These are phyloP conservation scores for Psettodes erumei DNA, from an alignment of 2,113 vertebrate species.

Conservation along the genomic window DNA sequence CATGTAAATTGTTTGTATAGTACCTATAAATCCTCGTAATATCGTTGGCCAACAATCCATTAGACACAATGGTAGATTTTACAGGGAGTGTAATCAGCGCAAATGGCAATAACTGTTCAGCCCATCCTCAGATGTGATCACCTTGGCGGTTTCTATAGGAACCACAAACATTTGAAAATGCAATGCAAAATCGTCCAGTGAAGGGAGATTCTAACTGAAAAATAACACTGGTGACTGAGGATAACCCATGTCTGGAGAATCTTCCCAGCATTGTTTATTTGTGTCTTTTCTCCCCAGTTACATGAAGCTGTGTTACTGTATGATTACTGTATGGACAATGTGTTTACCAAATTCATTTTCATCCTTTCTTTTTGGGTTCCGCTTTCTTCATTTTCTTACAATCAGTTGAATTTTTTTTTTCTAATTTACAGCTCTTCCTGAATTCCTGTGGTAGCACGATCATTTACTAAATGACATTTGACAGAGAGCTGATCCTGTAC, in stretches of 20 bases:
- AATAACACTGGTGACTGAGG: neutral
- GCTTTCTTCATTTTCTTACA: neutral
- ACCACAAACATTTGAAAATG: too few relatives aligned
- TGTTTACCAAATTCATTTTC: constrained; percentile 51
- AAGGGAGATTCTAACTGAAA: neutral
- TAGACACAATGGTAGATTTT: neutral
- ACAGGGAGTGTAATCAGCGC: neutral
- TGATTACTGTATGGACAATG: constrained; percentile 68
- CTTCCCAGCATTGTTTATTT: constrained; percentile 47
- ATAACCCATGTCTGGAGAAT: constrained; percentile 45
- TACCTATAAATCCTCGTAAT: too few relatives aligned
- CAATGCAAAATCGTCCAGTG: neutral
- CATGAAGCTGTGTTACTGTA: constrained; percentile 80
- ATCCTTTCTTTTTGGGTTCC: neutral
- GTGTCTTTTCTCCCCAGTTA: constrained; percentile 73
- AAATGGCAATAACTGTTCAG: neutral
- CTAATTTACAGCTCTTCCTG: neutral
- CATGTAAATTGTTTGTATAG: too few relatives aligned
- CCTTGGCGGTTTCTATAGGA: too few relatives aligned
- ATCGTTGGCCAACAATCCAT: neutral
- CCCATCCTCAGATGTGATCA: neutral
- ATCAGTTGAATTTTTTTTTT: constrained; percentile 7
- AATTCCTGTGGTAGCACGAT: neutral
- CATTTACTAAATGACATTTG: neutral
- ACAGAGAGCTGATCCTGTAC: neutral